A percentile compares a stretch with the other conserved stretches of the same genome.
Conservation (phyloP, 1,140 invertebrate genomes). For the Anastatus disparis region DNA sequence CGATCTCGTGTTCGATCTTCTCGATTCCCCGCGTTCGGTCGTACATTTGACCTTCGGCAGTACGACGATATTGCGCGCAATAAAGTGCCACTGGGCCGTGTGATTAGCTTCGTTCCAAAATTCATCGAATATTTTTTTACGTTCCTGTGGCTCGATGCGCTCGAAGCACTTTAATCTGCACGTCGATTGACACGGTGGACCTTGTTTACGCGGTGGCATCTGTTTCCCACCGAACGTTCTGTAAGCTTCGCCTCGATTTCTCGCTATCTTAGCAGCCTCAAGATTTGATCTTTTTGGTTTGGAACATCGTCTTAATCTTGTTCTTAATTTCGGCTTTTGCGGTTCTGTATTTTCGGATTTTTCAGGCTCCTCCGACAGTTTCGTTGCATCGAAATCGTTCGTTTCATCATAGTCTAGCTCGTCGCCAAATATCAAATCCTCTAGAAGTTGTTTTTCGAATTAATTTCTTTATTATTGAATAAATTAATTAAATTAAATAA, state of each 20-base stretch:
- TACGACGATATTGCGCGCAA: neutral
- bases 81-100: constrained; percentile 22
- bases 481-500: too few relatives aligned
- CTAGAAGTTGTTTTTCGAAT: too few relatives aligned
- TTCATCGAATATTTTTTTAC: neutral
- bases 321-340: too few relatives aligned
- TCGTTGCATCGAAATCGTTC: too few relatives aligned
- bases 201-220: neutral
- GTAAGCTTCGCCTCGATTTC: constrained; percentile 3
- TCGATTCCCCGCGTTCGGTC: neutral
- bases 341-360: too few relatives aligned
- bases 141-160: neutral
- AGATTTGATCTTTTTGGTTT: too few relatives aligned
- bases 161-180: neutral
- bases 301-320: too few relatives aligned
- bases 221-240: neutral
- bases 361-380: too few relatives aligned
- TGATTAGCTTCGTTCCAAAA: constrained; percentile 13
- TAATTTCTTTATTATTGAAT: too few relatives aligned
- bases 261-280: neutral
- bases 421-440: too few relatives aligned
- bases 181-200: neutral
- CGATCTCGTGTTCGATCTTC: neutral
- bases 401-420: too few relatives aligned
- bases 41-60: neutral